Evolutionary conservation across 2,797 vertebrate genomes (phyloP), one percentile per base, ranked within the genome.

Genomic region (Crocidura indochinensis): DNA sequence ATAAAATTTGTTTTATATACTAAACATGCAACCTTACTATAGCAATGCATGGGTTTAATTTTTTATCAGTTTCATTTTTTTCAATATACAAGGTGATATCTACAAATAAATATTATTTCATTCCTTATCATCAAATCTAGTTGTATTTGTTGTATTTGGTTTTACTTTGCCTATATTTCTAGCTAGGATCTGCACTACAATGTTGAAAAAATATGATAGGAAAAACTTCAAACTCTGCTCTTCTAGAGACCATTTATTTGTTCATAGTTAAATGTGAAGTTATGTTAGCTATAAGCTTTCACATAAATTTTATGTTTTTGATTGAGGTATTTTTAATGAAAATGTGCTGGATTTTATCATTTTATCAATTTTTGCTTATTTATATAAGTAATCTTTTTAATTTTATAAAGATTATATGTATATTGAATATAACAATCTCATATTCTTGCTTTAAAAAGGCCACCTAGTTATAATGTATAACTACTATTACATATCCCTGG

Each of bases 71-170:
- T 27, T 75, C 60, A 87, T 38, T 26, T 64, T 77, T 87, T 87
- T 87, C 12, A 85, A n/a, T 75, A 46, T 29, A 75, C 2, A 11
- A 64, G 19, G 51, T 64, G 31, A 64, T 17, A 62, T 79, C 19
- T 65, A n/a, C 4, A 92, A 56, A 82, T 9, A 49, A 53, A 84
- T n/a, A 72, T 38, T 79, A 60, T 82, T 90, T n/a, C 87, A 73
- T 27, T 31, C 68, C 26, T 73, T 76, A 11, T 27, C 12, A 31
- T 78, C 17, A 6, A 22, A 60, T 56, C 26, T 69, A 29, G 29
- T 73, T 60, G 15, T 0, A 27, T 76, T 82, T 15, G 69, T 73
- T 71, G 31, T 72, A 53, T 83, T 65, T 46, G 78, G n/a, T n/a
- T 51, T 85, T 67, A 79, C 83, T 82, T 87, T 87, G 11, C 8